phyloP scores from a whole-genome alignment of 1,140 invertebrate species.

The Lepidurus apus region DNA sequence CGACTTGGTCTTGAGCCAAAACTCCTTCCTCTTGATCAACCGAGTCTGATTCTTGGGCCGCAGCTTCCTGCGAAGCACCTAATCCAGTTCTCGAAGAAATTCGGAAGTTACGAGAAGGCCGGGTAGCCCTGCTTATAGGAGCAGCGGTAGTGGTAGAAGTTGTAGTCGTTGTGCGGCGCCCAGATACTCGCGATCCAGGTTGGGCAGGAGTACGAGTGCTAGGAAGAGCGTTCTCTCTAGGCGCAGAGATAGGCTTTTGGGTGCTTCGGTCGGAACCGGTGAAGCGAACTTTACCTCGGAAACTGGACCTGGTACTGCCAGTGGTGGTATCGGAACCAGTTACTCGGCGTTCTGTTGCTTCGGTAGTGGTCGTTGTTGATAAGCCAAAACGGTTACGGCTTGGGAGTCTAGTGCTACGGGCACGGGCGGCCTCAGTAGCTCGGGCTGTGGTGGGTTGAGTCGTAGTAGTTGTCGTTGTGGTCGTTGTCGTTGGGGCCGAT shows the following conservation, averaged over 20 bases:
- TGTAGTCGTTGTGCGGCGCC: constrained; percentile 27
- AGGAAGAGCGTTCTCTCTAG: neutral
- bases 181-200: neutral
- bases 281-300: neutral
- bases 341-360: neutral
- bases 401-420: neutral
- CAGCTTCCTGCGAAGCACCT: neutral
- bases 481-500: constrained; percentile 12
- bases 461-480: constrained; percentile 25
- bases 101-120: neutral
- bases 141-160: constrained; percentile 5
- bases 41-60: neutral
- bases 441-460: neutral
- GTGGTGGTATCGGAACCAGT: neutral
- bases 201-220: neutral
- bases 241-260: neutral
- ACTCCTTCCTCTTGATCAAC: constrained; percentile 17
- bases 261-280: neutral
- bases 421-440: neutral
- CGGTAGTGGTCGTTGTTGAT: constrained; percentile 20
- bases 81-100: neutral
- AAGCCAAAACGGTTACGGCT: neutral
- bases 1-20: neutral
- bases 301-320: constrained; percentile 19
- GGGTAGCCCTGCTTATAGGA: neutral